Conservation (phyloP, 2,888 invertebrate species). For the Clostera curtula region DNA sequence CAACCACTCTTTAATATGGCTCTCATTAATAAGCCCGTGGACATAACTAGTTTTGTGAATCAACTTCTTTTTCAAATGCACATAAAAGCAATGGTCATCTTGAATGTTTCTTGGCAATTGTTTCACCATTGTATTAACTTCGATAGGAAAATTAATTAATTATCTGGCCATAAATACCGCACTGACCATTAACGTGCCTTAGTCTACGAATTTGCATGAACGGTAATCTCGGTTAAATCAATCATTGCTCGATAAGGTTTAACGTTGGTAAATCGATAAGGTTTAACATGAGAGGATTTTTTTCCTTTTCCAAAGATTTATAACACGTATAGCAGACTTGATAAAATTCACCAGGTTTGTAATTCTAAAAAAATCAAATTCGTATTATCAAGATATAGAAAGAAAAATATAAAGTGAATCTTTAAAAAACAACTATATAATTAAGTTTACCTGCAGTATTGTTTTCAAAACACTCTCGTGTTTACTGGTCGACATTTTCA, state of each 20-base stretch:
- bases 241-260: constrained; percentile 19
- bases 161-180: constrained; percentile 26
- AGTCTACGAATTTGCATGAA: constrained; percentile 30
- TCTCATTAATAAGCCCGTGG: constrained; percentile 17
- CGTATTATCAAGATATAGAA: too few relatives aligned
- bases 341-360: constrained; percentile 16
- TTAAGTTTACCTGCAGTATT: constrained; percentile 12
- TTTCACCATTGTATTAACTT: constrained; percentile 25
- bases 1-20: constrained; percentile 22
- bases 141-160: constrained; percentile 28
- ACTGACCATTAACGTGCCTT: constrained; percentile 21
- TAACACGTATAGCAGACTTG: constrained; percentile 21
- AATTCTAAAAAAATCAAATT: constrained; percentile 9
- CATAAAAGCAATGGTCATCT: constrained; percentile 19
- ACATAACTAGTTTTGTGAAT: constrained; percentile 22
- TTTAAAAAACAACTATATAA: constrained; percentile 12
- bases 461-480: too few relatives aligned
- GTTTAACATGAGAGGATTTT: constrained; percentile 13
- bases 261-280: constrained; percentile 26
- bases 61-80: constrained; percentile 16
- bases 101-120: constrained; percentile 22
- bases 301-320: constrained; percentile 14
- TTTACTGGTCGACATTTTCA: constrained; percentile 15
- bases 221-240: constrained; percentile 27
- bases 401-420: constrained; percentile 5